These are phyloP conservation scores for Cheilosia pagana DNA, from an alignment of 2,888 invertebrate genomes.

Conservation along the genomic window DNA sequence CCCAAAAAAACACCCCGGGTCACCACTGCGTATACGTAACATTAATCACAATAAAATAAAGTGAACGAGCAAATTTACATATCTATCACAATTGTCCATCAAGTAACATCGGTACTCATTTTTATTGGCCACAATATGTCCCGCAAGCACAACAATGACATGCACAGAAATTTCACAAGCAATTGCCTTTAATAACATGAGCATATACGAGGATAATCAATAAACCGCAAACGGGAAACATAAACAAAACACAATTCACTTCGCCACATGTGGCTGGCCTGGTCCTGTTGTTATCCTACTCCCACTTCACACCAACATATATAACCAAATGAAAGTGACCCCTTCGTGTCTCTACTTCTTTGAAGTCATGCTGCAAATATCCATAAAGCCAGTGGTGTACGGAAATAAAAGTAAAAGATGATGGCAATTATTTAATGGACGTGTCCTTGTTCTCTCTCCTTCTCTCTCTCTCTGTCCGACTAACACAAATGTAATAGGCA, in stretches of 20 bases:
- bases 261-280: not conserved
- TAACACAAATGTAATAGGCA: slow-evolving; percentile 22
- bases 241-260: slow-evolving; percentile 55
- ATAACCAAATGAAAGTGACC: slow-evolving; percentile 15
- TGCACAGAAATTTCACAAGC: slow-evolving; percentile 28
- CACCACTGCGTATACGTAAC: slow-evolving; percentile 2
- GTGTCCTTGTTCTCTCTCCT: not conserved
- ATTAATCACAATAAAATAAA: not conserved
- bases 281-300: slow-evolving; percentile 26
- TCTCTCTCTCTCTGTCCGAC: not conserved
- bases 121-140: not conserved
- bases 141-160: slow-evolving; percentile 5
- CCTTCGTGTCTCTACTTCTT: not conserved
- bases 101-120: not conserved
- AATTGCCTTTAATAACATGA: slow-evolving; percentile 55
- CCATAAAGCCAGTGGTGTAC: slow-evolving; percentile 49
- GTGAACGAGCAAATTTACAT: not conserved
- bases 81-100: not conserved
- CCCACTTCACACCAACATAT: too few species aligned
- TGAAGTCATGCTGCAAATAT: slow-evolving; percentile 8
- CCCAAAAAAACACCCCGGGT: not conserved
- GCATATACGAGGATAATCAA: slow-evolving; percentile 60
- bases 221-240: slow-evolving; percentile 61
- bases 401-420: slow-evolving; percentile 55
- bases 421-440: slow-evolving; percentile 68